Base-by-base conservation (phyloP, 2,113 vertebrate species). In the Microtus richardsoni region DNA sequence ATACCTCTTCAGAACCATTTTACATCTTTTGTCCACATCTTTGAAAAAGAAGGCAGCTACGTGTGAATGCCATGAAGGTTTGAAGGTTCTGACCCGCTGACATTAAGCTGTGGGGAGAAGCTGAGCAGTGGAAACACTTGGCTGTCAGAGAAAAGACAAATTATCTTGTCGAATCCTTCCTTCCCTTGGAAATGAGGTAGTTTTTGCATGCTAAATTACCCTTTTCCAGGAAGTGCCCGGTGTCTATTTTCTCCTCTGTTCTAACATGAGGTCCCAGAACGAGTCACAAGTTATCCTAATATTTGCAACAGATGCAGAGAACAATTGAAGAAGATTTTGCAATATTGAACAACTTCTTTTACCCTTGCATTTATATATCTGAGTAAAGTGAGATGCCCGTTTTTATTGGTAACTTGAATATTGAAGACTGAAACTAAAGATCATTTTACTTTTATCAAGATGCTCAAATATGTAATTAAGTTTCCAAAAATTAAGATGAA, bases 81-180 rank as follows among this genome's bases (percentile, higher is more conserved):
- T 41, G 39, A 80, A n/a, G 44, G 80, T 68, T 74, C 74, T 77
- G 47, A 86, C 90, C 84, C 19, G 13, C 8, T 66, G 94, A 85
- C 64, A 11, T 1, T n/a, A 64, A 82, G 30, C 93, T 88, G 14
- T 1, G 8, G 91, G 85, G 80, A 87, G 39, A 77, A 52, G 26
- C 2, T 54, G 60, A 66, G 52, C 44, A 41, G 22, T 47, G 62
- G 49, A 87, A 41, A 22, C 54, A 62, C 77, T 82, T 49, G 71
- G 52, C 54, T 80, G 8, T 66, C 47, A 87, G 62, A 88, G 91
- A 89, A 91, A 88, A 95, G 90, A 96, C 88, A 91, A 90, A 96
- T 94, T 58, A 79, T 91, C 62, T 70, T 91, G 88, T 92, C 77
- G 49, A 39, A 44, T 44, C 47, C 85, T 91, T 93, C 91, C 85